These are phyloP conservation scores for Aspidiotus rigidus DNA, from an alignment of 2,888 invertebrate genomes.

Conservation along the genomic window DNA sequence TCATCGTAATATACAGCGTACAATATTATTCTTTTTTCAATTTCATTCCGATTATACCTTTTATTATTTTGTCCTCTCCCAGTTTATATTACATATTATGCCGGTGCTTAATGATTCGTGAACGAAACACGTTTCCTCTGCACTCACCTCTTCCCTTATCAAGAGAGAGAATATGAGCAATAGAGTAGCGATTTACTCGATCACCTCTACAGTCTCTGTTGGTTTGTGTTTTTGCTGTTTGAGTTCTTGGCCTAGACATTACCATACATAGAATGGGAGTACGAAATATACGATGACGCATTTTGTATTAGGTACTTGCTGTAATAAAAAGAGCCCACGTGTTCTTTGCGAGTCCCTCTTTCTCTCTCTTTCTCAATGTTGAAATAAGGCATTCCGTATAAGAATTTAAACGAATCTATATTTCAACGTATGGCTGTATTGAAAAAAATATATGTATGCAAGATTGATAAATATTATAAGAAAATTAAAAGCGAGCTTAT, in stretches of 20 bases:
- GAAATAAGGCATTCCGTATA: constrained; percentile 23
- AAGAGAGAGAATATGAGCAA: neutral
- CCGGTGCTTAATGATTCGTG: no score
- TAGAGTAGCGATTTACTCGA: constrained; percentile 10
- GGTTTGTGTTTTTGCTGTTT: constrained; percentile 7
- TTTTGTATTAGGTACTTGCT: constrained; percentile 18
- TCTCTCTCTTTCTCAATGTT: constrained; percentile 31
- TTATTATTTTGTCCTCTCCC: no score
- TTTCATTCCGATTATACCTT: no score
- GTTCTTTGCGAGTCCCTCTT: constrained; percentile 14
- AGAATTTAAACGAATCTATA: neutral
- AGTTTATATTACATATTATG: no score
- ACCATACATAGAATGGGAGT: constrained; percentile 33
- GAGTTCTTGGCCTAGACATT: constrained; percentile 34
- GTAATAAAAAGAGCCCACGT: constrained; percentile 32
- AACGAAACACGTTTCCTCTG: no score
- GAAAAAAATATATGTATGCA: no score
- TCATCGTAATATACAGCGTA: no score
- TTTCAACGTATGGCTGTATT: no score
- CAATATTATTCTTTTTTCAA: no score
- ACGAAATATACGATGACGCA: constrained; percentile 32
- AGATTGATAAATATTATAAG: neutral
- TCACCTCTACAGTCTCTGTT: constrained; percentile 22
- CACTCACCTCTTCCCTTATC: no score
- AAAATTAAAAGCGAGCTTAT: neutral